Base-by-base conservation (phyloP, 2,797 vertebrate species). In the Danio jaintianensis region DNA sequence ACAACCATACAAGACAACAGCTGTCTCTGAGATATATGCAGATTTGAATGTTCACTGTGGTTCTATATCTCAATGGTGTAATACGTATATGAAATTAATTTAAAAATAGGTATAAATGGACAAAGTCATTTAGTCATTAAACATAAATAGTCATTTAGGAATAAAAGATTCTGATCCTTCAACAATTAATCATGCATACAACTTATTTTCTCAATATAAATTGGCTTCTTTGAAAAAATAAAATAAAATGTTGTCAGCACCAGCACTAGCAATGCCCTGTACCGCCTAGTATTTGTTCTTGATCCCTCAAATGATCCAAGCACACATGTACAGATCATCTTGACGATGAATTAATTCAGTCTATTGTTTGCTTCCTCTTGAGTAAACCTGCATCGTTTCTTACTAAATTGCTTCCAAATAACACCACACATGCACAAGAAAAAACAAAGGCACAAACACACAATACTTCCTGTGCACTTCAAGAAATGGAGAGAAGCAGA, bases 401-500 rank as follows among this genome's bases (percentile, higher is more conserved):
- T 59, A 62, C 16, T 11, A 61, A 29, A 79, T 29, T 4, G 3
- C 40, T 20, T 71, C 20, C 8, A 12, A 68, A 61, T 16, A 59
- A 52, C 16, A 38, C 1, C 7, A 55, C 77, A 72, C 58, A 59
- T 59, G 38, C n/a, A 55, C 68, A 36, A 38, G 20, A 70, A 29
- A 64, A 13, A 50, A 80, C 61, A 64, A 79, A 73, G 59, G 56
- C 68, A 36, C 45, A 18, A n/a, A 52, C 15, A 53, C 56, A 29
- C 77, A 53, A 43, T 48, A 40, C 38, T 56, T 64, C 62, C 38
- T 45, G 53, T 70, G 53, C 45, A 52, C 42, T 61, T 70, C 42
- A 56, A 16, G 4, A 80, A 64, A 77, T 80, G 67, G 79, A 56
- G 55, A 55, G 64, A 53, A 13, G 66, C 61, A 72, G 83, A 84